These are phyloP conservation scores for Crotophaga sulcirostris DNA, from an alignment of 2,113 vertebrate species.

Conservation along the genomic window DNA sequence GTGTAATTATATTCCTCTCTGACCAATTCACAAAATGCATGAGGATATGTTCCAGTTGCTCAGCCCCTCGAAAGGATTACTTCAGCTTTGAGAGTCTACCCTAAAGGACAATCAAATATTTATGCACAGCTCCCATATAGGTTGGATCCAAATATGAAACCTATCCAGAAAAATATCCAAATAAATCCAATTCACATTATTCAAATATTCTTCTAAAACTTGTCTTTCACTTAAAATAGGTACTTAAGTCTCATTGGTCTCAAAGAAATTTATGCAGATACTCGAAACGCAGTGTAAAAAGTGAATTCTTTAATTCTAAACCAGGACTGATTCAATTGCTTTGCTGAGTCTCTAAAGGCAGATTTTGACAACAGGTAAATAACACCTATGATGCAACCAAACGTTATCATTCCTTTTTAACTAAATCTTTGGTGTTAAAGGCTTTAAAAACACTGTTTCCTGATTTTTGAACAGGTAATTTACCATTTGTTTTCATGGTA, in stretches of 20 bases:
- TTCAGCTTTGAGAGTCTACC: not conserved
- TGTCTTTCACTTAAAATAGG: not conserved
- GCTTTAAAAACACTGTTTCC: not conserved
- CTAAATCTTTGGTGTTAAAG: too few relatives aligned
- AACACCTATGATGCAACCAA: not conserved
- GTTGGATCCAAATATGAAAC: not conserved
- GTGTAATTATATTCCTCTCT: not conserved
- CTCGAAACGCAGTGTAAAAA: not conserved
- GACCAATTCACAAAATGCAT: not conserved
- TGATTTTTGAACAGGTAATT: not conserved
- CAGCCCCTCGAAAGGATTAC: not conserved
- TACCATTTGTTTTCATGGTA: not conserved
- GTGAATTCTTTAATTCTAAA: not conserved
- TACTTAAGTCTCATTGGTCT: not conserved
- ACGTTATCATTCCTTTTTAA: too few relatives aligned
- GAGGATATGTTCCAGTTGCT: not conserved
- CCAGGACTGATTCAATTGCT: not conserved
- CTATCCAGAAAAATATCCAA: not conserved
- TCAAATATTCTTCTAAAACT: not conserved
- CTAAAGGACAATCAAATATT: not conserved
- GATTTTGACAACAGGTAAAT: not conserved
- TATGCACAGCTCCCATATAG: not conserved
- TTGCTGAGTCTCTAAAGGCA: not conserved
- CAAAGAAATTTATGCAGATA: not conserved
- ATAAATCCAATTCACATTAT: not conserved